A percentile compares a stretch with the other conserved stretches of the same genome.
Conservation (phyloP, 2,797 vertebrate species). For the Sebastes oblongus region DNA sequence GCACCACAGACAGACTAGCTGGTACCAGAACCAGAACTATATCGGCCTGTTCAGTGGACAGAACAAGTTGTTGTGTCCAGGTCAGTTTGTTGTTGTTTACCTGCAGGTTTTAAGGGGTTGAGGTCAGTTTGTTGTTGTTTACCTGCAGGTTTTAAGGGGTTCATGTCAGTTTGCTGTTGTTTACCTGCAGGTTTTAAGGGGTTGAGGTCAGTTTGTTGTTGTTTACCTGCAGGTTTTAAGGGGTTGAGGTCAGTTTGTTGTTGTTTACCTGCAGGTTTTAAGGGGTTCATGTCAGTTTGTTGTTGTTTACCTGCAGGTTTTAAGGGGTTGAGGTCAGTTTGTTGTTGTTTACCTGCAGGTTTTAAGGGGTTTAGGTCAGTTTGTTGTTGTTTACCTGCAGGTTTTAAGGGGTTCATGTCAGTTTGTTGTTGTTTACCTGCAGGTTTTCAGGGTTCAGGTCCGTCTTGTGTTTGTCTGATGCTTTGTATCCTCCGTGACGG, state of each 20-base stretch:
- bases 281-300: background rate
- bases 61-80: background rate
- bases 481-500: constrained; percentile 94
- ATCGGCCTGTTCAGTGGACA: no score
- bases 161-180: background rate
- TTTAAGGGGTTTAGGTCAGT: no score
- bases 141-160: constrained; percentile 80
- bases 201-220: background rate
- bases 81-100: constrained; percentile 55
- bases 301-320: constrained; percentile 79
- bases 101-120: constrained; percentile 69
- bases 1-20: no score
- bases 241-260: background rate
- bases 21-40: no score
- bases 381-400: constrained; percentile 87
- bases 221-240: constrained; percentile 79
- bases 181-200: constrained; percentile 79
- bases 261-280: no score
- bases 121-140: background rate
- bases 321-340: background rate
- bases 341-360: constrained; percentile 28
- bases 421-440: constrained; percentile 24
- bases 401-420: background rate
- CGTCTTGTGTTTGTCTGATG: constrained; percentile 92
- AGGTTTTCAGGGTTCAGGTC: constrained; percentile 89